phyloP scores from a whole-genome alignment of 2,888 invertebrate genomes.

The Parapristionchus giblindavisi region DNA sequence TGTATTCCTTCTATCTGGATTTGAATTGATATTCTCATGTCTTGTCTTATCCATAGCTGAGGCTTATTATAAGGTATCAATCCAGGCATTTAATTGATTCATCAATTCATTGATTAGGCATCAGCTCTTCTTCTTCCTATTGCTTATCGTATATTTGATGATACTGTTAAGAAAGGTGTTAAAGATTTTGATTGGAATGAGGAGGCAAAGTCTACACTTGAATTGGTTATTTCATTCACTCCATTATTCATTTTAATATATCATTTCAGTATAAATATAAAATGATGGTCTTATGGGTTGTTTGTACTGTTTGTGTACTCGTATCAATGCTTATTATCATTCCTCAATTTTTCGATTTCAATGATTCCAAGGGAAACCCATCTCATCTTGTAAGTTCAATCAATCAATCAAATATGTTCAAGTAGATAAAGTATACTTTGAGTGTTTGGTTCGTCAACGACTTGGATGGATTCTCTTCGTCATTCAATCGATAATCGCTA shows the following conservation, averaged over 20 bases:
- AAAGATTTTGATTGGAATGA: constrained; percentile 54
- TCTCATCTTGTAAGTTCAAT: constrained; percentile 55
- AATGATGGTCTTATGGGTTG: constrained; percentile 58
- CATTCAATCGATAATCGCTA: constrained; percentile 43
- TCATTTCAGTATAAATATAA: constrained; percentile 60
- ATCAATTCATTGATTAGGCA: constrained; percentile 43
- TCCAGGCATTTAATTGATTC: constrained; percentile 9
- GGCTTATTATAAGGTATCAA: constrained; percentile 34
- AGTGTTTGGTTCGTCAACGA: constrained; percentile 54
- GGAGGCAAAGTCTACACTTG: constrained; percentile 46
- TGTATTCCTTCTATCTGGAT: constrained; percentile 62
- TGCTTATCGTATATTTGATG: constrained; percentile 62
- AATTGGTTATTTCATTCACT: constrained; percentile 52
- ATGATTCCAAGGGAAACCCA: constrained; percentile 59
- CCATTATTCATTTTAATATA: too few species aligned
- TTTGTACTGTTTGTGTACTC: constrained; percentile 58
- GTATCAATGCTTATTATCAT: constrained; percentile 62
- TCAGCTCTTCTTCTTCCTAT: constrained; percentile 52
- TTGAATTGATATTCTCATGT: constrained; percentile 54
- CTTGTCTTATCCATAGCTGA: constrained; percentile 27
- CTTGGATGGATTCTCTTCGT: constrained; percentile 49
- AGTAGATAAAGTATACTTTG: constrained; percentile 3
- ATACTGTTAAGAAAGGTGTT: constrained; percentile 55
- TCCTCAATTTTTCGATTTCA: constrained; percentile 66
- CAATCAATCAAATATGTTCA: background rate